Percentiles rank a stretch among this genome's conserved stretches.
These are phyloP conservation scores for Dipodomys ordii DNA, from an alignment of 2,113 vertebrate species.

Conservation along the genomic window DNA sequence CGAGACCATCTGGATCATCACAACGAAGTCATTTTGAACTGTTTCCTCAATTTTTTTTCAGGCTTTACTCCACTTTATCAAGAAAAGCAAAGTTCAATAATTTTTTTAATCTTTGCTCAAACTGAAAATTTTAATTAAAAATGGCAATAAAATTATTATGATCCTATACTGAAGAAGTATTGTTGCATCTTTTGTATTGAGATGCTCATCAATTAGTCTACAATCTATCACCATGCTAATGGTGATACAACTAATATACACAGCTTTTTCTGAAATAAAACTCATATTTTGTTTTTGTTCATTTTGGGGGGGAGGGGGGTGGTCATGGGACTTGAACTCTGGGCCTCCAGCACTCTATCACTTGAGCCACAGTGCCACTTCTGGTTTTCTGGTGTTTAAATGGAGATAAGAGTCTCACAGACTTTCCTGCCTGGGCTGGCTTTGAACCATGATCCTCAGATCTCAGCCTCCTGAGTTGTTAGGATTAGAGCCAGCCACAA, in stretches of 20 bases:
- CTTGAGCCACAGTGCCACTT: too few relatives aligned
- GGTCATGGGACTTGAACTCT: too few relatives aligned
- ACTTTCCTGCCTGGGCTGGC: too few relatives aligned
- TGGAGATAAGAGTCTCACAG: too few relatives aligned
- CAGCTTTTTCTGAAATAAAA: background rate
- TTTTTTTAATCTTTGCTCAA: slow-evolving; percentile 40
- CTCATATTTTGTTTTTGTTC: background rate
- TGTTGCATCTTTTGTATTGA: slow-evolving; percentile 20
- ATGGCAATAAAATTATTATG: slow-evolving; percentile 54
- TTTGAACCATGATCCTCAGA: too few relatives aligned
- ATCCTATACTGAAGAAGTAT: background rate
- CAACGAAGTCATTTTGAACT: slow-evolving; percentile 70
- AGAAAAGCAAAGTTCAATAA: slow-evolving; percentile 29
- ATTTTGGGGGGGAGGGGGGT: too few relatives aligned
- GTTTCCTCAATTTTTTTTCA: slow-evolving; percentile 60
- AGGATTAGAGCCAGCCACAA: too few relatives aligned
- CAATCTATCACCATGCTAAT: slow-evolving; percentile 14
- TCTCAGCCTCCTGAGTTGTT: too few relatives aligned
- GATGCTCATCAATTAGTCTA: slow-evolving; percentile 22
- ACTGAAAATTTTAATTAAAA: slow-evolving; percentile 52
- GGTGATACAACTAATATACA: background rate
- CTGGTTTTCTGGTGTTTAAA: too few relatives aligned
- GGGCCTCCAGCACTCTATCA: too few relatives aligned
- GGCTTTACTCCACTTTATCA: slow-evolving; percentile 52
- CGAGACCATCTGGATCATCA: slow-evolving; percentile 28